These are phyloP conservation scores for Trachurus trachurus DNA, from an alignment of 2,797 vertebrate genomes.

Conservation along the genomic window DNA sequence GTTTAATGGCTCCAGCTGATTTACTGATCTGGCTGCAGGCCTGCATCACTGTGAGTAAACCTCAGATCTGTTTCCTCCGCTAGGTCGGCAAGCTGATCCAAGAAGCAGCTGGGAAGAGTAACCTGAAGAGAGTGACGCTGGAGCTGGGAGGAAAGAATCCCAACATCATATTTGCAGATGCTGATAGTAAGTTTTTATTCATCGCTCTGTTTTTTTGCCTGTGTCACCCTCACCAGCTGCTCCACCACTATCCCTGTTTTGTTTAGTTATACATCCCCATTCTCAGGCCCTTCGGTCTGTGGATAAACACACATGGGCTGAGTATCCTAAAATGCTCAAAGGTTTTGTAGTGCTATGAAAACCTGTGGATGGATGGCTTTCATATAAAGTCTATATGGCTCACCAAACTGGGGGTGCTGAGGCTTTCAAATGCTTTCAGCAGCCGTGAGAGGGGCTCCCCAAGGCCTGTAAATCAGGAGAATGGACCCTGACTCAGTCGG, in stretches of 20 bases:
- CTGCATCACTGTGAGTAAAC: slow-evolving; percentile 77
- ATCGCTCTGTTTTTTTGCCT: slow-evolving; percentile 58
- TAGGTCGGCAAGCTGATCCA: slow-evolving; percentile 99
- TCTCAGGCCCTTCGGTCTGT: slow-evolving; percentile 35
- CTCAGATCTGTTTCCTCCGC: slow-evolving; percentile 72
- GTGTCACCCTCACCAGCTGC: slow-evolving; percentile 60
- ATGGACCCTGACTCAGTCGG: slow-evolving; percentile 83
- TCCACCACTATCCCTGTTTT: slow-evolving; percentile 37
- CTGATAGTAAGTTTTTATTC: slow-evolving; percentile 92
- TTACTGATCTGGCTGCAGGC: slow-evolving; percentile 75
- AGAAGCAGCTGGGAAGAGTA: slow-evolving; percentile 98
- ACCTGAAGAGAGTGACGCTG: slow-evolving; percentile 98
- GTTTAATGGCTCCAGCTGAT: slow-evolving; percentile 81
- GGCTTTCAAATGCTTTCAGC: slow-evolving; percentile 87
- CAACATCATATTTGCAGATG: slow-evolving; percentile 99
- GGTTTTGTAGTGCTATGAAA: slow-evolving; percentile 65
- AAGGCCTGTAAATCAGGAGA: slow-evolving; percentile 86
- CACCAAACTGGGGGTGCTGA: slow-evolving; percentile 74
- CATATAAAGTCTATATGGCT: slow-evolving; percentile 78
- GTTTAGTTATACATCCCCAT: slow-evolving; percentile 30
- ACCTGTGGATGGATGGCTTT: slow-evolving; percentile 76
- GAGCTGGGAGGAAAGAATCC: slow-evolving; percentile 99
- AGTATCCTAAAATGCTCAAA: slow-evolving; percentile 43
- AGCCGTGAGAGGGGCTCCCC: slow-evolving; percentile 81
- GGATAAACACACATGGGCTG: slow-evolving; percentile 32